Evolutionary conservation across 1,140 invertebrate genomes (phyloP).

Genomic region (Drosophila triauraria): DNA sequence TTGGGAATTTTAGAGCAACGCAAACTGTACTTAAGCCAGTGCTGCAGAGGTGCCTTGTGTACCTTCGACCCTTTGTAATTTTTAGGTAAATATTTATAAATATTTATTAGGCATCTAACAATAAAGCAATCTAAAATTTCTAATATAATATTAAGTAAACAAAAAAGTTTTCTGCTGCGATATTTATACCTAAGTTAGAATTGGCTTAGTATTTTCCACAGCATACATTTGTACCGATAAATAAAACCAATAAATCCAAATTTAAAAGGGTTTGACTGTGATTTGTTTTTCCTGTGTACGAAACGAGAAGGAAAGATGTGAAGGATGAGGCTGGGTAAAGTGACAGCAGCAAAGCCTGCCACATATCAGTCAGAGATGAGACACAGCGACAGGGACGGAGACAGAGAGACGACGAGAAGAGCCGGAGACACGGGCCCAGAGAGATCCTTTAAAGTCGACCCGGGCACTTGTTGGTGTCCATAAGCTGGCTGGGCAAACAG

Average conservation of each 20-base stretch:
- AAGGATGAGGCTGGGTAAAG: constrained; percentile 29
- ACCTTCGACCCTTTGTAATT: too few relatives aligned
- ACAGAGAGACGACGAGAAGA: constrained; percentile 7
- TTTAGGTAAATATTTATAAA: too few relatives aligned
- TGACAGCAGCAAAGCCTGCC: constrained; percentile 53
- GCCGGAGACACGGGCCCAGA: constrained; percentile 36
- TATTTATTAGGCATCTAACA: too few relatives aligned
- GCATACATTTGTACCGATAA: background rate
- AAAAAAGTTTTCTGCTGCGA: too few relatives aligned
- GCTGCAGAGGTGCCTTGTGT: too few relatives aligned
- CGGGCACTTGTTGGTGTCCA: constrained; percentile 79
- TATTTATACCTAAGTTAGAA: background rate
- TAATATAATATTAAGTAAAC: too few relatives aligned
- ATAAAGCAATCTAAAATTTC: too few relatives aligned
- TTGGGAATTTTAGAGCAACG: too few relatives aligned
- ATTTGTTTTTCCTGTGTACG: constrained; percentile 1
- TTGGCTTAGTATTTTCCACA: background rate
- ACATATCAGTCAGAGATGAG: constrained; percentile 71
- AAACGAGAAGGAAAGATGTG: background rate
- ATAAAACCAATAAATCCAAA: background rate
- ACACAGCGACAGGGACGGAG: constrained; percentile 17
- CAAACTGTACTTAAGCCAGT: too few relatives aligned
- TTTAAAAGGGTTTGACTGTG: background rate
- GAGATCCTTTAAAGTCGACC: constrained; percentile 54
- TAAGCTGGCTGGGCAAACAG: constrained; percentile 79